These are phyloP conservation scores for Zoanthus sansibaricus DNA, from an alignment of 92 coral and sea anemone species.

Conservation along the genomic window DNA sequence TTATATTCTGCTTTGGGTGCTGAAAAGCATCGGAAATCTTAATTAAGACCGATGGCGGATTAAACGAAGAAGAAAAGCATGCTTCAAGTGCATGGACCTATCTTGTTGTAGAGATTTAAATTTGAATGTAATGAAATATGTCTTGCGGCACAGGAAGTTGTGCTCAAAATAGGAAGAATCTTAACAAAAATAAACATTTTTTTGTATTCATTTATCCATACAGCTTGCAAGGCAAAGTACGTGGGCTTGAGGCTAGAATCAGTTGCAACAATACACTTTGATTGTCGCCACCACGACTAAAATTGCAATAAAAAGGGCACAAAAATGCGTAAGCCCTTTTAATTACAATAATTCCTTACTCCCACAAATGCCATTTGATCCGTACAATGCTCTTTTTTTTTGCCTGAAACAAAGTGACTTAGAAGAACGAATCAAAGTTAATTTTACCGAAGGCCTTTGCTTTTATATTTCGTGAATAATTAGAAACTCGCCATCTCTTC, in stretches of 20 bases:
- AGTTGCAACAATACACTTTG: neutral
- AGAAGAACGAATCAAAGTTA: too few species aligned
- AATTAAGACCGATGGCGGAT: neutral
- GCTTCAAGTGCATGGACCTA: neutral
- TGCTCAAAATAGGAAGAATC: neutral
- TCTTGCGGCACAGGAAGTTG: neutral
- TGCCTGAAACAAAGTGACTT: too few species aligned
- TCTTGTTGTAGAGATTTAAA: neutral
- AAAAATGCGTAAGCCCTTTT: too few species aligned
- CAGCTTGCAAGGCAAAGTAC: neutral
- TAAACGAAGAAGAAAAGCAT: neutral
- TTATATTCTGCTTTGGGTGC: neutral
- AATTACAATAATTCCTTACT: too few species aligned
- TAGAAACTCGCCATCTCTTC: too few species aligned
- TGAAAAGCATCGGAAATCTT: neutral
- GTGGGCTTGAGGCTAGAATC: neutral
- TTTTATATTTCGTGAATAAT: too few species aligned
- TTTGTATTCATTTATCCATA: neutral
- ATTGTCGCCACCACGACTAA: neutral
- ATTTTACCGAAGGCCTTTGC: too few species aligned
- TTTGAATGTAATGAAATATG: neutral
- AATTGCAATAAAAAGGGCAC: neutral
- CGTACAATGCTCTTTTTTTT: too few species aligned
- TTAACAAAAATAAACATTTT: neutral
- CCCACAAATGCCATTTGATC: too few species aligned